phyloP scores from a whole-genome alignment of 1,140 invertebrate species.

The Triops cancriformis region DNA sequence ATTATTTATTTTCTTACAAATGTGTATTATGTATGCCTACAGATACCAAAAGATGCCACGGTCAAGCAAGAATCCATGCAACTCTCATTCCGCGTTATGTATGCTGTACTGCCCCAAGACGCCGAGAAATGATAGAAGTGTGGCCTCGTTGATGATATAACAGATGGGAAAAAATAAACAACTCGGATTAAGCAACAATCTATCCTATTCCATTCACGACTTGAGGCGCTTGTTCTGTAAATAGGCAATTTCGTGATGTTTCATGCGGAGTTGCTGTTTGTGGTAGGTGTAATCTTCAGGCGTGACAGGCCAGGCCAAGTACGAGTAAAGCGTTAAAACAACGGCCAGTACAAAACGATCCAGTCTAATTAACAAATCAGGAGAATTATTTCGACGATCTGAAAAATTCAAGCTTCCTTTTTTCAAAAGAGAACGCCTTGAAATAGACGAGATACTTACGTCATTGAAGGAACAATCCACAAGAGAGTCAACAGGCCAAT shows the following conservation, averaged over 20 bases:
- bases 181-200: neutral
- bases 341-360: neutral
- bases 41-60: neutral
- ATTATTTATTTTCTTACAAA: neutral
- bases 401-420: neutral
- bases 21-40: neutral
- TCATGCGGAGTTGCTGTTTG: neutral
- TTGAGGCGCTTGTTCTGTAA: neutral
- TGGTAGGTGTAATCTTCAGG: neutral
- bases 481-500: neutral
- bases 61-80: neutral
- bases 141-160: neutral
- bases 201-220: neutral
- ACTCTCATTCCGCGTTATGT: neutral
- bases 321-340: neutral
- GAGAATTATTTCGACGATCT: neutral
- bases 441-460: neutral
- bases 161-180: neutral
- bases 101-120: neutral
- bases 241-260: neutral
- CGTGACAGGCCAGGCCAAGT: neutral
- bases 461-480: neutral
- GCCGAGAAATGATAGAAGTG: neutral
- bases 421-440: neutral
- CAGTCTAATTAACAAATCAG: neutral